Base-by-base conservation (phyloP, 2,888 invertebrate species). In the Andrena bucephala region DNA sequence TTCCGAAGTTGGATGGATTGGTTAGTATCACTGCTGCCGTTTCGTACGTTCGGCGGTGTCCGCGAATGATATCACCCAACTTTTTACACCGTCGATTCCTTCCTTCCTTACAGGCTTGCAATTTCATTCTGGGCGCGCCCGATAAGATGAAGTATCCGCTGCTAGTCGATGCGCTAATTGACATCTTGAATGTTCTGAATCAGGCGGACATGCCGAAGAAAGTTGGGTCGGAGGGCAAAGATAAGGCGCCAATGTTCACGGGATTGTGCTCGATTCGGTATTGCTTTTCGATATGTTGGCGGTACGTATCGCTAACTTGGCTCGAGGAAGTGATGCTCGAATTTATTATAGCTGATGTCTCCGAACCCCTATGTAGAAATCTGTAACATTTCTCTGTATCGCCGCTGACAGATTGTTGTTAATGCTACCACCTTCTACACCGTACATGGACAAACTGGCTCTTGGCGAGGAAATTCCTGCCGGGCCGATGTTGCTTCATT, bases 101-200 rank as follows among this genome's bases (percentile, higher is more conserved):
- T 33, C 3, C 10, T 10, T 27, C 13, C 66, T 78, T 89, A 16
- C 76, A 94, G 95, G 99, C 99, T 1, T 98, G 98, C 94, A 99
- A 98, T 95, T 99, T 99, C 92, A 97, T 99, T 78, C 95, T 99
- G 82, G 98, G 98, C 69, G 98, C 98, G 1, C 97, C 98, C 0
- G 99, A 99, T 92, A 98, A 98, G 94, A 95, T 99, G 70, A 97
- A 98, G 90, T 99, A 99, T 94, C 97, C 97, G 0, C 94, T 97
- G 60, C 94, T 99, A 7, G 96, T 99, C 84, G 98, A 98, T 91
- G 97, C 98, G 0, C 94, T 98, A 4, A 96, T 98, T 33, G 96
- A 97, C 85, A 96, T 99, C 85, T 94, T 99, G 63, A 96, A 97
- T 91, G 96, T 98, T 0, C 96, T 98, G 2, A 96, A 97, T 88